Percentiles rank a stretch among this genome's conserved stretches.
Conservation (phyloP, 2,888 invertebrate genomes). For the Himalopsyche tibetana region DNA sequence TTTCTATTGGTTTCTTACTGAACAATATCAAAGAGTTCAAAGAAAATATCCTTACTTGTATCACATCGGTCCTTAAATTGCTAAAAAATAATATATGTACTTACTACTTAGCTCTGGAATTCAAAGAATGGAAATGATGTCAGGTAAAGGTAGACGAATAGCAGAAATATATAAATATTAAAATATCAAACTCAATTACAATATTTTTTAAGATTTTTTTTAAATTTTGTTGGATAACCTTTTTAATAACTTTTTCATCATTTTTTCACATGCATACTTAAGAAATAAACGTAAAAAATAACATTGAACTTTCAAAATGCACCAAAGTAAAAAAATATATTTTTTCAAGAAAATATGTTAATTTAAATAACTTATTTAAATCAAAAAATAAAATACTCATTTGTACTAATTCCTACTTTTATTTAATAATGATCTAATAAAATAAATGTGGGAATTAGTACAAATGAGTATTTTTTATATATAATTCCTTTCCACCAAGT, state of each 20-base stretch:
- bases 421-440: too few relatives aligned
- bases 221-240: constrained; percentile 60
- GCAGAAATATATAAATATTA: constrained; percentile 44
- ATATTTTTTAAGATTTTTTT: constrained; percentile 66
- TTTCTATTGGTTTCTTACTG: constrained; percentile 41
- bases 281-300: constrained; percentile 63
- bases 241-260: constrained; percentile 35
- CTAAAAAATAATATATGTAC: constrained; percentile 33
- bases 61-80: constrained; percentile 64
- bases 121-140: constrained; percentile 62
- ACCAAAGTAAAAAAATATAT: neutral
- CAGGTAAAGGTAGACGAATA: constrained; percentile 54
- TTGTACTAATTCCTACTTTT: too few relatives aligned
- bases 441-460: too few relatives aligned
- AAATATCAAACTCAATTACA: constrained; percentile 18
- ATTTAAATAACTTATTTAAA: too few relatives aligned
- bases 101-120: constrained; percentile 60
- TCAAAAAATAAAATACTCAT: too few relatives aligned
- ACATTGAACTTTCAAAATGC: constrained; percentile 58
- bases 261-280: constrained; percentile 45
- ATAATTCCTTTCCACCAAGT: too few relatives aligned
- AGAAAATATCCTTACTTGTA: constrained; percentile 57
- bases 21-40: neutral
- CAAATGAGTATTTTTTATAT: too few relatives aligned
- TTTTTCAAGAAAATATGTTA: too few relatives aligned